Evolutionary conservation across 2,797 vertebrate species (phyloP), one percentile per base, ranked within the genome.

Genomic region (Acanthis flammea): DNA sequence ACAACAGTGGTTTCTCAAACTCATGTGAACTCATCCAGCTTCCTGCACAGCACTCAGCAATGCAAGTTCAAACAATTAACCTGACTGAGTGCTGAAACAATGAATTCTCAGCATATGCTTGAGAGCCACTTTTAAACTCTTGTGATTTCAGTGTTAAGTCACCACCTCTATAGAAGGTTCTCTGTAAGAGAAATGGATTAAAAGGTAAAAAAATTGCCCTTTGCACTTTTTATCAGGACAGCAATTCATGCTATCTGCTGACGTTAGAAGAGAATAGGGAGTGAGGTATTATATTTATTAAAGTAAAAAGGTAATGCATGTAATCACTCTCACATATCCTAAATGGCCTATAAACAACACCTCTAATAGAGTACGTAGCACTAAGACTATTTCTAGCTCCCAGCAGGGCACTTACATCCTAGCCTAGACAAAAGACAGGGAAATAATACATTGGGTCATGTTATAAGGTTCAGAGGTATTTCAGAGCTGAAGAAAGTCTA

Each of bases 401-500:
- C 74, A 82, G 35, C 27, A 80, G 54, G 31, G 31, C 35, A 37
- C 55, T 84, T 76, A 47, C 11, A 54, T 76, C 55, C 53, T 28
- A 67, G 63, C 33, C 55, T 65, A 31, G 45, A 68, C 23, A 30
- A n/a, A 72, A 81, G 48, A 51, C 1, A 24, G 19, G 25, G 21
- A 86, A 88, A 9, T 12, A 55, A 77, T 68, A 67, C 45, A 31
- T 1, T 17, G 19, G 35, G n/a, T 33, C 9, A 8, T 16, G 25
- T 44, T 45, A 48, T 0, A 0, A 74, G 31, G 33, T 55, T 75
- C 80, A 82, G 48, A 66, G 9, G 10, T 55, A 62, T 60, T 88
- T 82, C 62, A 70, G 63, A 94, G 55, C 44, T 62, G 33, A 66
- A 86, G 86, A 77, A 88, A 66, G 19, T 25, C 45, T 44, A 35